Evolutionary conservation across 92 coral and sea anemone genomes (phyloP), one percentile per base, ranked within the genome.

Genomic region (Siderastrea siderea): DNA sequence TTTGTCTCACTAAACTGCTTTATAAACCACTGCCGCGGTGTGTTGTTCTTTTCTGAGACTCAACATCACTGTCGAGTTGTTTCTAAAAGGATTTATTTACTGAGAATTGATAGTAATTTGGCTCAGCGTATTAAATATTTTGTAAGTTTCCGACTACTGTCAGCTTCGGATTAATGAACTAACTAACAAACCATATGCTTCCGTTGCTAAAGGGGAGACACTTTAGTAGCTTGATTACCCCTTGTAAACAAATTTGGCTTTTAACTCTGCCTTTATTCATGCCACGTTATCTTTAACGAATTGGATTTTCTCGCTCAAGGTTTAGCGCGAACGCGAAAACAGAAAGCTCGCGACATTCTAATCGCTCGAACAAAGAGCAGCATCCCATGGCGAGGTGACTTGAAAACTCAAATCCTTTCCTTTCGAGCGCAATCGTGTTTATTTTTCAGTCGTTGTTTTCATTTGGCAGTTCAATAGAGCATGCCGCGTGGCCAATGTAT

Each of bases 141-240:
- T 90, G 82, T 84, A 91, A 81, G 89, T 88, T 87, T 93, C 91
- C 38, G 38, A 26, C 93, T 88, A 91, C 90, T 95, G 96, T 89
- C 98, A 93, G 59, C 84, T 74, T 80, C 92, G 94, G 92, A 88
- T 93, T 95, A 93, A 95, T 95, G 93, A 93, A 91, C 87, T 93
- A 87, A 93, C 95, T 93, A 87, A 90, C 83, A 85, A 91, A 83
- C 90, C 95, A 93, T 76, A 84, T 89, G 96, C 93, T 91, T 92
- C 98, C 94, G 94, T 72, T 81, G 51, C 75, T 26, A 74, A 87
- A 89, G 92, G 46, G 73, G 55, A 60, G 80, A 5, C 46, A 48
- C 80, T 83, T 83, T 49, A 83, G 50, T 13, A 48, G 67, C 79
- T 83, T 73, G 57, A 95, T 90, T 90, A 93, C 89, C 88, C 45